phyloP scores from a whole-genome alignment of 2,797 vertebrate genomes.

The Furcifer pardalis region DNA sequence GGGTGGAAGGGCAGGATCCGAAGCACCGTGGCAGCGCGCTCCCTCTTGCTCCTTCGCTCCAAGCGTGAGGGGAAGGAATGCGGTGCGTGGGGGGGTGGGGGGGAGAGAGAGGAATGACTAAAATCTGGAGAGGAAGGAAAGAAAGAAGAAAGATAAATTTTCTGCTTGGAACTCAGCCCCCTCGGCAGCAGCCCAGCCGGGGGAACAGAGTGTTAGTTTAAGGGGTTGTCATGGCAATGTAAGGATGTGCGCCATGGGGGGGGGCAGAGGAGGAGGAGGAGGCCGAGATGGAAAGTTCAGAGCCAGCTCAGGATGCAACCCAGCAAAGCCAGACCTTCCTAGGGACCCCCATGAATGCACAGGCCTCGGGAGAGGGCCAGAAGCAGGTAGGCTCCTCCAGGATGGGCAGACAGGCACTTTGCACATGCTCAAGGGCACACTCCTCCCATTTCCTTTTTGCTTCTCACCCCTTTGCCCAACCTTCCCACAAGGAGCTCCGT shows the following conservation, averaged over 20 bases:
- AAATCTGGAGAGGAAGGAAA: conserved; percentile 18
- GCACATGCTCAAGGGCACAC: not conserved
- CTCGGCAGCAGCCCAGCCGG: conserved; percentile 45
- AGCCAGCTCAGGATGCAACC: not conserved
- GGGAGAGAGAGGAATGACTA: not conserved
- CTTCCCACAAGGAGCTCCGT: no score
- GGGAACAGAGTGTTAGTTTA: conserved; percentile 52
- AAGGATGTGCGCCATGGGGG: not conserved
- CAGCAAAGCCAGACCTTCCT: not conserved
- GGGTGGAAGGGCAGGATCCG: not conserved
- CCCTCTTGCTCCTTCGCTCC: not conserved
- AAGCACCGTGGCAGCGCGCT: conserved; percentile 14
- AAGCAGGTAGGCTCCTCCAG: not conserved
- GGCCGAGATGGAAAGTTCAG: conserved; percentile 28
- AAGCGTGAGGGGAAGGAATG: not conserved
- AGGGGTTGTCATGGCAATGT: conserved; percentile 49
- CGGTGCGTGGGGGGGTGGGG: not conserved
- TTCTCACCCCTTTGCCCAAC: no score
- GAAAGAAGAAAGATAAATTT: not conserved
- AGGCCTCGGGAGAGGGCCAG: not conserved
- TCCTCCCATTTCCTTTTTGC: no score
- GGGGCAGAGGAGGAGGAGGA: not conserved
- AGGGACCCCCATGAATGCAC: not conserved
- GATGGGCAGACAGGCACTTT: not conserved
- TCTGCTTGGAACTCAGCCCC: conserved; percentile 42